Base-by-base conservation (phyloP, 2,888 invertebrate genomes). In the Tenthredo mesomela region DNA sequence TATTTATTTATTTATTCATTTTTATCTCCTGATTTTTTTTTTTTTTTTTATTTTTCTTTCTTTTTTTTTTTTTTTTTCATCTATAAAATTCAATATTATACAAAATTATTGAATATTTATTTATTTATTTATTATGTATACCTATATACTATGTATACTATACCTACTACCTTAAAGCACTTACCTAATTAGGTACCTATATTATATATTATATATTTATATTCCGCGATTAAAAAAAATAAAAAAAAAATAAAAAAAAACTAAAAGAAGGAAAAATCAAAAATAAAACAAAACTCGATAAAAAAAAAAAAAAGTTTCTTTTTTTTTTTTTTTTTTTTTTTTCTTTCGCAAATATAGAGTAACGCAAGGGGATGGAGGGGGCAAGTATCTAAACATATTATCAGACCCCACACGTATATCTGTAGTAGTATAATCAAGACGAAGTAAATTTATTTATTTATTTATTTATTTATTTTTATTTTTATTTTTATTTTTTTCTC, bases 141-240 rank as follows among this genome's bases (percentile, higher is more conserved):
- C 58, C 18, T 58, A 18, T 58, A 18, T 58, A 58, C 58, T n/a
- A 58, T 54, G n/a, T 58, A 58, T 21, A 15, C 47, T 15, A 47
- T 47, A 47, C 47, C 47, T 47, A 47, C 47, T 47, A 33, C 67
- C 67, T 10, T 67, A 33, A 67, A 67, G 33, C 33, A 67, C 29
- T 67, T 33, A 67, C 67, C 67, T 29, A 25, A 43, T 40, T 73
- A 67, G 58, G 58, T 58, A 58, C 21, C 7, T 58, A 67, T 33
- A 15, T 29, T 29, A 29, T 29, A 29, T 29, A 29, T 29, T 2
- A 29, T 67, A 25, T 33, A 67, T 33, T 47, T 71, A 37, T 47
- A 84, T 85, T 84, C 82, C 82, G 75, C 70, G 84, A 65, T 85
- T 78, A n/a, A n/a, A n/a, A 10, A 12, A 43, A 43, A 43, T 43